Evolutionary conservation across 2,113 vertebrate genomes (phyloP), one percentile per base, ranked within the genome.

Genomic region (Macaca mulatta): DNA sequence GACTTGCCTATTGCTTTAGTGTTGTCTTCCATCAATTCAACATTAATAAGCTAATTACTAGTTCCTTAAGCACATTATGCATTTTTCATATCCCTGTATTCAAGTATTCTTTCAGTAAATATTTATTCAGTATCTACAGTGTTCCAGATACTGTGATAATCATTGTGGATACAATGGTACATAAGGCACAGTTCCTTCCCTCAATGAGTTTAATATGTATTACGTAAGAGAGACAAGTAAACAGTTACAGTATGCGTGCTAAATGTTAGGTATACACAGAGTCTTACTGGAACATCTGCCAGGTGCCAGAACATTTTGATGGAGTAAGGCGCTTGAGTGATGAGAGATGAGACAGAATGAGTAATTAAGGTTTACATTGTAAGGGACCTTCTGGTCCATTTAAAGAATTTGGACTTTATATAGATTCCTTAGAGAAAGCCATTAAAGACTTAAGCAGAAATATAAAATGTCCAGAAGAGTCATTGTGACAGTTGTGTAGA

Each of bases 271-370:
- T 79, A 23, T 84, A 35, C 4, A n/a, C 32, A 93, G 45, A 35
- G 5, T 89, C 72, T 79, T 86, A 82, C 1, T 86, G 75, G 14
- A 85, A 70, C 14, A 69, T 93, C 45, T 96, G 32, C 35, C 32
- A 64, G 82, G 16, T 96, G 14, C 35, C 55, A 81, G 80, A 92
- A 86, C 59, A 86, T 95, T 93, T 96, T 32, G 61, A 96, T 95
- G 40, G 70, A 75, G 2, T 88, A 74, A 90, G 12, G 30, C 88
- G 48, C 87, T 80, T 93, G 64, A 95, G 5, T 82, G 32, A 64
- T 94, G 69, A 40, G n/a, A 93, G 57, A n/a, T 38, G 45, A 55
- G 25, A 55, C 27, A 59, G 55, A 67, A 92, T 57, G 77, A 79
- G 55, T 89, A 70, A 40, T 43, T 43, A 93, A 35, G 81, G 35